phyloP scores from a whole-genome alignment of 2,888 invertebrate species.

The Elysia crispata region DNA sequence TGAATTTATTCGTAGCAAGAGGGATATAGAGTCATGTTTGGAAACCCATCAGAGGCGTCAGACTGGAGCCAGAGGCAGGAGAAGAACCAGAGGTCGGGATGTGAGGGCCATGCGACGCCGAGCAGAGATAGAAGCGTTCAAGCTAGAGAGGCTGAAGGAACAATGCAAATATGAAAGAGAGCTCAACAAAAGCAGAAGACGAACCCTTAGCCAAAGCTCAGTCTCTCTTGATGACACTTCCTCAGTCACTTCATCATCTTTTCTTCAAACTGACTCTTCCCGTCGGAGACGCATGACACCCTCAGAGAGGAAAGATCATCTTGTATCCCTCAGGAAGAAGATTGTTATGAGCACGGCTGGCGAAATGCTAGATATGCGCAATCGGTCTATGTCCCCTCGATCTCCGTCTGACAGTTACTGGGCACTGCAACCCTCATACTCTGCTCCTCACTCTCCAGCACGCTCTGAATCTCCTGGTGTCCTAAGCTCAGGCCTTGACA shows the following conservation, averaged over 20 bases:
- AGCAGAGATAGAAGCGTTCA: slow-evolving; percentile 73
- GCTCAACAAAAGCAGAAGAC: slow-evolving; percentile 17
- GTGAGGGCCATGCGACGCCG: slow-evolving; percentile 60
- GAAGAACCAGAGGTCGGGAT: slow-evolving; percentile 61
- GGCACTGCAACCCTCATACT: slow-evolving; percentile 32
- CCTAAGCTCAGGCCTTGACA: neutral
- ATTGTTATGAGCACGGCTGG: slow-evolving; percentile 64
- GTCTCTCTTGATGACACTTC: slow-evolving; percentile 31
- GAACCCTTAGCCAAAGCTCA: slow-evolving; percentile 33
- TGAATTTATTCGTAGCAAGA: slow-evolving; percentile 69
- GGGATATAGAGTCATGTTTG: slow-evolving; percentile 68
- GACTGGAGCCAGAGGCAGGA: slow-evolving; percentile 59
- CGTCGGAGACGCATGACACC: slow-evolving; percentile 66
- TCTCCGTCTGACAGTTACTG: slow-evolving; percentile 32
- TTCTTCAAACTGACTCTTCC: slow-evolving; percentile 17
- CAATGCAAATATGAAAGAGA: slow-evolving; percentile 61
- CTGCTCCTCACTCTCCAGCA: slow-evolving; percentile 31
- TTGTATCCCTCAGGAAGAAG: slow-evolving; percentile 64
- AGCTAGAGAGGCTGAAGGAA: slow-evolving; percentile 69
- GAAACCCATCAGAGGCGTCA: slow-evolving; percentile 62
- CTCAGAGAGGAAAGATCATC: slow-evolving; percentile 66
- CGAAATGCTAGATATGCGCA: slow-evolving; percentile 52
- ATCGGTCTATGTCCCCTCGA: slow-evolving; percentile 43
- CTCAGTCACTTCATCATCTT: slow-evolving; percentile 44
- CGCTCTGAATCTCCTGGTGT: slow-evolving; percentile 24